Evolutionary conservation across 1,140 invertebrate genomes (phyloP).

Genomic region (Drosophila truncata): DNA sequence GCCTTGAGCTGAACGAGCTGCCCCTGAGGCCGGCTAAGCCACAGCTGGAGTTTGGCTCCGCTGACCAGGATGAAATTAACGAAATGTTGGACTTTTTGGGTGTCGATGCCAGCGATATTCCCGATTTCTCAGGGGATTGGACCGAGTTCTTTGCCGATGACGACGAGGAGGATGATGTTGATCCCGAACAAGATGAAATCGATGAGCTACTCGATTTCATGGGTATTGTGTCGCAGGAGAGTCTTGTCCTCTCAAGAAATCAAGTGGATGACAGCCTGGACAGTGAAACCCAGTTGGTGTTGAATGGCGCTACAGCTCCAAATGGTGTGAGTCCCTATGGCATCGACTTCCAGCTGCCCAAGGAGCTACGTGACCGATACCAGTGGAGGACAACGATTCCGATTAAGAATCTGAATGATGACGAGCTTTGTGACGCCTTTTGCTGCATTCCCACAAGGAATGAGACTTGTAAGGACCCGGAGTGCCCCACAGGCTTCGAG

Average conservation of each 20-base stretch:
- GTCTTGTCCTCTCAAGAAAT: not conserved
- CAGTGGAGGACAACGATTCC: not conserved
- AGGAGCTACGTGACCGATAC: not conserved
- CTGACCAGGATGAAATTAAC: not conserved
- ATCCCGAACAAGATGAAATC: conserved; percentile 5
- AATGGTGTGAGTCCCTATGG: not conserved
- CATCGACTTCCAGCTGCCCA: not conserved
- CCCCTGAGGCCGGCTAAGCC: not conserved
- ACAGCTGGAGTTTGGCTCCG: not conserved
- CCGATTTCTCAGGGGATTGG: not conserved
- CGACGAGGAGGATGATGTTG: not conserved
- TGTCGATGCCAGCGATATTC: not conserved
- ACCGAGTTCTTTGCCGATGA: conserved; percentile 1
- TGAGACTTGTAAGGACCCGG: conserved; percentile 7
- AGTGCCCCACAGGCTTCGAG: conserved; percentile 5
- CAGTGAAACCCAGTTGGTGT: conserved; percentile 3
- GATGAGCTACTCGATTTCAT: not conserved
- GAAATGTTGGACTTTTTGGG: not conserved
- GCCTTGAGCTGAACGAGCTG: conserved; percentile 4
- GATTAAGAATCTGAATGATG: not conserved
- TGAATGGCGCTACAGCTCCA: not conserved
- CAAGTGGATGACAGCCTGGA: not conserved
- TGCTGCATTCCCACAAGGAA: conserved; percentile 10
- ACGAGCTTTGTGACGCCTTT: conserved; percentile 1
- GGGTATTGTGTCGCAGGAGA: conserved; percentile 4